phyloP scores from a whole-genome alignment of 2,113 vertebrate species.

The Bos javanicus region DNA sequence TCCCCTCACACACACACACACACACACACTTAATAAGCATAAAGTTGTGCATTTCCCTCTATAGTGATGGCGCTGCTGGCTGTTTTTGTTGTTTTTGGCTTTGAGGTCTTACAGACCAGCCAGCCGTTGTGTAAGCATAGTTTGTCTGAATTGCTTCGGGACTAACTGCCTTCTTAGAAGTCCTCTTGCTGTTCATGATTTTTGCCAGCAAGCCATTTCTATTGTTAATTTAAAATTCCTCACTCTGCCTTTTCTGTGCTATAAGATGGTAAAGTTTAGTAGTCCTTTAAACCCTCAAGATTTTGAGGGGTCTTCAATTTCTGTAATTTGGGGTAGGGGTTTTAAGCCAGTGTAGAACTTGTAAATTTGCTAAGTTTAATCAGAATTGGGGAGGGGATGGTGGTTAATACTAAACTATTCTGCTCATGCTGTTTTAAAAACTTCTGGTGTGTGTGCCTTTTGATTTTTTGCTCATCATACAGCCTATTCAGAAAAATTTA shows the following conservation, averaged over 20 bases:
- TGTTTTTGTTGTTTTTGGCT: slow-evolving; percentile 62
- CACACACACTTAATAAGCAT: not conserved
- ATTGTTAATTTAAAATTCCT: slow-evolving; percentile 21
- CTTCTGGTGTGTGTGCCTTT: slow-evolving; percentile 14
- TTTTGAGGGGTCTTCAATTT: not conserved
- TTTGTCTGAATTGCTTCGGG: slow-evolving; percentile 45
- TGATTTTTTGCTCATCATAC: slow-evolving; percentile 71
- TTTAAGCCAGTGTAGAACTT: not conserved
- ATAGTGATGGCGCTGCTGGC: slow-evolving; percentile 18
- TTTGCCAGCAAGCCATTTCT: not conserved
- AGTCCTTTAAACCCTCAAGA: not conserved
- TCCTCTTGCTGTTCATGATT: slow-evolving; percentile 41
- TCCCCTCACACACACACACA: not conserved
- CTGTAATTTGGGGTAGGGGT: not conserved
- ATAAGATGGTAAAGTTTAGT: not conserved
- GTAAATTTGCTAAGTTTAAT: slow-evolving; percentile 65
- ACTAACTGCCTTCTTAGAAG: not conserved
- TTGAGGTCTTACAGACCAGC: not conserved
- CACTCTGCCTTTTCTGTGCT: not conserved
- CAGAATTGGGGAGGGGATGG: slow-evolving; percentile 52
- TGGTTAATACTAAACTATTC: slow-evolving; percentile 68
- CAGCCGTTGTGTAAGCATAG: slow-evolving; percentile 52
- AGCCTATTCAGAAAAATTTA: slow-evolving; percentile 62
- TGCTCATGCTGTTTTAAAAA: slow-evolving; percentile 54
- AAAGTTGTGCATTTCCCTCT: not conserved